A percentile compares a stretch with the other conserved stretches of the same genome.
Evolutionary conservation across 2,888 invertebrate species (phyloP).

Genomic region (Maniola hyperantus): DNA sequence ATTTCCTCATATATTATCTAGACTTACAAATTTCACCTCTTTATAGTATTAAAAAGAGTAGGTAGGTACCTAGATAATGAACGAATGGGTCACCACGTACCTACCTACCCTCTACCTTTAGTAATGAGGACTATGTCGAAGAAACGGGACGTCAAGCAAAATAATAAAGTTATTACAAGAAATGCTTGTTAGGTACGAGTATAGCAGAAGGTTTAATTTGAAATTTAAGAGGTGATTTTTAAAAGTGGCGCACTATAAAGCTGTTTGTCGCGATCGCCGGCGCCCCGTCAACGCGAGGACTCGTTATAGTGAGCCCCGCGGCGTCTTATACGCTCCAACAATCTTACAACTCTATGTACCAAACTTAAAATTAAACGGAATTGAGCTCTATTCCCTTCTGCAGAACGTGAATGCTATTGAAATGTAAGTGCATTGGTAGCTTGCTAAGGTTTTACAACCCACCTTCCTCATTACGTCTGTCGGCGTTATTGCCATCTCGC

Average conservation of each 20-base stretch:
- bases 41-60: not conserved
- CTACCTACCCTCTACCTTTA: not conserved
- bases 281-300: slow-evolving; percentile 59
- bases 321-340: slow-evolving; percentile 56
- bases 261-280: slow-evolving; percentile 56
- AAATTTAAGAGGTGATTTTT: slow-evolving; percentile 57
- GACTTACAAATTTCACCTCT: too few relatives aligned
- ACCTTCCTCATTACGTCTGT: slow-evolving; percentile 73
- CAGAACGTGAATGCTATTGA: slow-evolving; percentile 14
- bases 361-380: slow-evolving; percentile 48
- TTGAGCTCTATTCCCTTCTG: slow-evolving; percentile 53
- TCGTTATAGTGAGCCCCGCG: slow-evolving; percentile 73
- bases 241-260: slow-evolving; percentile 57
- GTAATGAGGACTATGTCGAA: too few relatives aligned
- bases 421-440: slow-evolving; percentile 16
- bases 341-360: slow-evolving; percentile 56
- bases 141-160: not conserved
- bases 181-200: not conserved
- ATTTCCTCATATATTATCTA: too few relatives aligned
- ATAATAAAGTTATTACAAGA: not conserved
- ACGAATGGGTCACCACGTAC: too few relatives aligned
- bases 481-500: slow-evolving; percentile 69
- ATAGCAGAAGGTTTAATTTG: slow-evolving; percentile 49
- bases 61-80: too few relatives aligned
- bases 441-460: slow-evolving; percentile 57